Evolutionary conservation across 30 jellyfish, hydroid and myxozoan genomes (phyloP).

Genomic region (Mastigias papua): DNA sequence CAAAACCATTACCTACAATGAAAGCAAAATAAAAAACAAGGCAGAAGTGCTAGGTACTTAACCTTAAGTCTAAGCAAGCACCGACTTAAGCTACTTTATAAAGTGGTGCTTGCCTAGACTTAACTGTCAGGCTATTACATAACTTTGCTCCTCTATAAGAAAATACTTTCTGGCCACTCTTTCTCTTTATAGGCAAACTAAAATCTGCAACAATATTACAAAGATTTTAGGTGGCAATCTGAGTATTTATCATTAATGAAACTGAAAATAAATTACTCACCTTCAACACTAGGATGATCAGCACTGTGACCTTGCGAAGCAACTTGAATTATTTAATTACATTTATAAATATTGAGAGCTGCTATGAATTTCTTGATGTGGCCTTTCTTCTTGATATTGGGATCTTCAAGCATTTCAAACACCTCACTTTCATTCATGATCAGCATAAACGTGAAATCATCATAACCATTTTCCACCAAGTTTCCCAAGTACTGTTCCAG

Average conservation of each 20-base stretch:
- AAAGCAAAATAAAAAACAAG: too few relatives aligned
- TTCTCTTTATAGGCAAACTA: not conserved
- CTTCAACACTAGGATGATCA: constrained; percentile 1
- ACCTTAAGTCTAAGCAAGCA: too few relatives aligned
- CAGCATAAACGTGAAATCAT: constrained; percentile 26
- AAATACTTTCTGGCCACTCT: not conserved
- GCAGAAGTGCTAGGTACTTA: not conserved
- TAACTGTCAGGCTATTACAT: not conserved
- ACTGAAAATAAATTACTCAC: not conserved
- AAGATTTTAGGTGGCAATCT: not conserved
- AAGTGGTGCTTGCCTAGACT: not conserved
- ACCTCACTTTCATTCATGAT: constrained; percentile 39
- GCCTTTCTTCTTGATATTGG: constrained; percentile 50
- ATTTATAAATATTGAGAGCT: not conserved
- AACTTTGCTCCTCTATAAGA: not conserved
- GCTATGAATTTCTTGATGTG: constrained; percentile 57
- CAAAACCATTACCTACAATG: not conserved
- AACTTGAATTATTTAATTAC: constrained; percentile 22
- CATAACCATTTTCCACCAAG: constrained; percentile 48
- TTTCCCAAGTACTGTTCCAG: constrained; percentile 25
- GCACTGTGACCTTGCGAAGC: constrained; percentile 13
- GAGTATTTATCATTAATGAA: not conserved
- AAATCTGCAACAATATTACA: not conserved
- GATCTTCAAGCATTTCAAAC: constrained; percentile 51
- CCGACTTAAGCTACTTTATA: too few relatives aligned